phyloP scores from a whole-genome alignment of 2,113 vertebrate genomes.

The Pseudonaja textilis region DNA sequence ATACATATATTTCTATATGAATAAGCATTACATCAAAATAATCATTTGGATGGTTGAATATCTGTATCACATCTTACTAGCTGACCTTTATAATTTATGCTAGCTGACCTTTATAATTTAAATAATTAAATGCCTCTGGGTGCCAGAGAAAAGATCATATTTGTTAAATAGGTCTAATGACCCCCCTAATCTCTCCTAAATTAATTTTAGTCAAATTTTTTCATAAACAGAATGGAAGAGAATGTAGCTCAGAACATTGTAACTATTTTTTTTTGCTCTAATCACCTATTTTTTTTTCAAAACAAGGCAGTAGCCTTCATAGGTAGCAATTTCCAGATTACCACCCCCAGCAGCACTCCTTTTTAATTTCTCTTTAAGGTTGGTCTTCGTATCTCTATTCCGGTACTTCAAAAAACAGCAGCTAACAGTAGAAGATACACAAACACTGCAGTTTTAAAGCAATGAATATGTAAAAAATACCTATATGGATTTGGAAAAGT shows the following conservation, averaged over 20 bases:
- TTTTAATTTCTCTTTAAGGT: background rate
- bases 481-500: background rate
- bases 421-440: background rate
- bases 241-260: background rate
- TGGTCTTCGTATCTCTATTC: background rate
- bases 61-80: background rate
- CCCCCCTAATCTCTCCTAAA: background rate
- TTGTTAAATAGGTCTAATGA: background rate
- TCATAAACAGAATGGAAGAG: background rate
- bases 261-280: background rate
- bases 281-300: background rate
- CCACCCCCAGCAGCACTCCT: background rate
- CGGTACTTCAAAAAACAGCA: background rate
- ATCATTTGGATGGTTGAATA: background rate
- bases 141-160: background rate
- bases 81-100: too few species aligned
- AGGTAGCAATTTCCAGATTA: background rate
- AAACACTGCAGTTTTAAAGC: background rate
- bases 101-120: background rate
- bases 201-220: background rate
- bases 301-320: background rate
- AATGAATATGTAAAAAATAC: background rate
- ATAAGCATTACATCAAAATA: background rate
- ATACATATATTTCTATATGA: background rate
- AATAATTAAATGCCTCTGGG: background rate